Percentiles rank a stretch among this genome's conserved stretches.
Conservation (phyloP, 2,888 invertebrate species). For the Plagodis dolabraria region DNA sequence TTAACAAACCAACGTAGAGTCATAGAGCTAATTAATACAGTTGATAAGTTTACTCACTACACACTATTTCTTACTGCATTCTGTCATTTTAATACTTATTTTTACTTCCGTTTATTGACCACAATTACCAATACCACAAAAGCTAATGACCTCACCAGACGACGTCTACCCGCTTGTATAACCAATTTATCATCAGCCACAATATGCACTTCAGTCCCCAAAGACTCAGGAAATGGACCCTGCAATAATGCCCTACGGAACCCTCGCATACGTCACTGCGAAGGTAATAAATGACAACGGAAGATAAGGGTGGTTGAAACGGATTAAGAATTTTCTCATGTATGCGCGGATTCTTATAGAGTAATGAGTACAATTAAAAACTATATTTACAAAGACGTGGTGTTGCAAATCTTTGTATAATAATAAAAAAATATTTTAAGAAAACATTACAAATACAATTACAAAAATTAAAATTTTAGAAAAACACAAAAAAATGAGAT, state of each 20-base stretch:
- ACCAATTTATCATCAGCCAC: slow-evolving; percentile 38
- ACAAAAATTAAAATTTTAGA: too few species aligned
- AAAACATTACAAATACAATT: too few species aligned
- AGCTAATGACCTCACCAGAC: slow-evolving; percentile 24
- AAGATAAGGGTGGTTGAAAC: slow-evolving; percentile 60
- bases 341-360: slow-evolving; percentile 6
- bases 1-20: too few species aligned
- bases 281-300: slow-evolving; percentile 67
- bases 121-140: slow-evolving; percentile 19
- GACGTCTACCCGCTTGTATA: slow-evolving; percentile 11
- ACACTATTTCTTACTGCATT: too few species aligned
- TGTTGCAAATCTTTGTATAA: too few species aligned
- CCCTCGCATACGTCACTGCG: slow-evolving; percentile 56
- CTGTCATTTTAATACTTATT: too few species aligned
- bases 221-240: slow-evolving; percentile 35
- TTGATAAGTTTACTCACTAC: too few species aligned
- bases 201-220: slow-evolving; percentile 37
- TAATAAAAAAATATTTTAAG: too few species aligned
- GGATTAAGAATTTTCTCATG: slow-evolving; percentile 31
- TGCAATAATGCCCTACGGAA: slow-evolving; percentile 31
- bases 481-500: too few species aligned
- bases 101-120: not conserved
- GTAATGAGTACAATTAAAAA: too few species aligned
- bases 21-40: too few species aligned
- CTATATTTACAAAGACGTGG: too few species aligned